These are phyloP conservation scores for Ceraclea dissimilis DNA, from an alignment of 2,888 invertebrate species.

Conservation along the genomic window DNA sequence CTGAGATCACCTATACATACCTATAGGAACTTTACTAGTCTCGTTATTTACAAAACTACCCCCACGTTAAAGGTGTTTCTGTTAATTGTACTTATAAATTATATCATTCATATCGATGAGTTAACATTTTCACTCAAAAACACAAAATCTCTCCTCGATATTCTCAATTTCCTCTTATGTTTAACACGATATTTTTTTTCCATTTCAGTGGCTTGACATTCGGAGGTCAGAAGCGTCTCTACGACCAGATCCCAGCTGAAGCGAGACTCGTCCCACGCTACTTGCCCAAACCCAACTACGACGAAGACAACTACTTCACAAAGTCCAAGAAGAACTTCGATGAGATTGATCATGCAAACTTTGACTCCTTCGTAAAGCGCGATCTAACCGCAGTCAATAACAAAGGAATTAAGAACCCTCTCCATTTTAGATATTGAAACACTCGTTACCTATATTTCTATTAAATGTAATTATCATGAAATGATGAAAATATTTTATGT, in stretches of 20 bases:
- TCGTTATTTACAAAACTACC: too few species aligned
- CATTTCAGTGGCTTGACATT: conserved; percentile 32
- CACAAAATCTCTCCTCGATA: too few species aligned
- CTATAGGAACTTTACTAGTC: too few species aligned
- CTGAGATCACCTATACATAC: too few species aligned
- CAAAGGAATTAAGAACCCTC: neutral
- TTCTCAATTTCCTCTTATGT: too few species aligned
- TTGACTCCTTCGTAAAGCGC: conserved; percentile 40
- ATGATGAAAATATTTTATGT: neutral
- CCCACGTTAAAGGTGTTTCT: too few species aligned
- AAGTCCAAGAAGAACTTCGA: conserved; percentile 42
- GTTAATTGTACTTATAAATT: too few species aligned
- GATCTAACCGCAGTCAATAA: neutral
- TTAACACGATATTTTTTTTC: too few species aligned
- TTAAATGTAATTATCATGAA: neutral
- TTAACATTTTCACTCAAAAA: too few species aligned
- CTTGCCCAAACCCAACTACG: conserved; percentile 50
- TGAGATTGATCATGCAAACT: conserved; percentile 40
- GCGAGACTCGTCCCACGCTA: conserved; percentile 36
- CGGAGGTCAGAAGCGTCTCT: conserved; percentile 45
- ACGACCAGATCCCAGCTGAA: conserved; percentile 45
- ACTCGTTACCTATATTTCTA: neutral
- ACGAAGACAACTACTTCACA: conserved; percentile 48
- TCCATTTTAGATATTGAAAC: neutral
- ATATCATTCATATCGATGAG: too few species aligned